Evolutionary conservation across 1,140 invertebrate genomes (phyloP).

Genomic region (Metaphire vulgaris): DNA sequence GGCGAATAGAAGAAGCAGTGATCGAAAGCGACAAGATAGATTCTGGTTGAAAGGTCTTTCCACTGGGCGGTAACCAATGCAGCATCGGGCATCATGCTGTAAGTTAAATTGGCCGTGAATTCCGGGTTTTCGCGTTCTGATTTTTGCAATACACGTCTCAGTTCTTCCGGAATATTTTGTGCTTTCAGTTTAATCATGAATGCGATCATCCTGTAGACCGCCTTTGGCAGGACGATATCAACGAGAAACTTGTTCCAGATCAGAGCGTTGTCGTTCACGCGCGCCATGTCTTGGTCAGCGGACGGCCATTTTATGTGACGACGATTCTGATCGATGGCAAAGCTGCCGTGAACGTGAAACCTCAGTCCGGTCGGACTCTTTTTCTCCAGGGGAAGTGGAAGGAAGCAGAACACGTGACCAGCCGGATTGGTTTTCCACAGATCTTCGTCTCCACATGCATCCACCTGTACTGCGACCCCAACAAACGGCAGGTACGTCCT

Average conservation of each 20-base stretch:
- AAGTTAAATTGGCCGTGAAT: neutral
- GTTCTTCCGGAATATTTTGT: neutral
- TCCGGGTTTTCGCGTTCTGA: neutral
- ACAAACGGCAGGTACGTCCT: slow-evolving; percentile 12
- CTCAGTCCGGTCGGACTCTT: slow-evolving; percentile 20
- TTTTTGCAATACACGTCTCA: neutral
- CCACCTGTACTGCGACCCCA: neutral
- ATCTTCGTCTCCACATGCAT: neutral
- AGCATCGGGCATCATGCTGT: neutral
- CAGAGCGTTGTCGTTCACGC: slow-evolving; percentile 1
- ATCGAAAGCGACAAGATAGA: neutral
- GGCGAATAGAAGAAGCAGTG: neutral
- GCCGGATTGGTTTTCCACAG: slow-evolving; percentile 3
- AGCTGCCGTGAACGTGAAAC: slow-evolving; percentile 26
- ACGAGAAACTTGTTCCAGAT: slow-evolving; percentile 25
- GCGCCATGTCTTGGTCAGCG: slow-evolving; percentile 14
- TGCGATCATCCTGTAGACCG: neutral
- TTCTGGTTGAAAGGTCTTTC: neutral
- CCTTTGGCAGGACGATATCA: slow-evolving; percentile 16
- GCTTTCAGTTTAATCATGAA: neutral
- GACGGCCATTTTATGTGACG: slow-evolving; percentile 24
- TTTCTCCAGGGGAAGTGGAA: slow-evolving; percentile 26
- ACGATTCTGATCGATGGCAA: slow-evolving; percentile 25
- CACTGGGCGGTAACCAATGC: neutral
- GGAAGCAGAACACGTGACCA: slow-evolving; percentile 29